A percentile compares a stretch with the other conserved stretches of the same genome.
phyloP scores from a whole-genome alignment of 1,140 invertebrate species.

The Riptortus pedestris region DNA sequence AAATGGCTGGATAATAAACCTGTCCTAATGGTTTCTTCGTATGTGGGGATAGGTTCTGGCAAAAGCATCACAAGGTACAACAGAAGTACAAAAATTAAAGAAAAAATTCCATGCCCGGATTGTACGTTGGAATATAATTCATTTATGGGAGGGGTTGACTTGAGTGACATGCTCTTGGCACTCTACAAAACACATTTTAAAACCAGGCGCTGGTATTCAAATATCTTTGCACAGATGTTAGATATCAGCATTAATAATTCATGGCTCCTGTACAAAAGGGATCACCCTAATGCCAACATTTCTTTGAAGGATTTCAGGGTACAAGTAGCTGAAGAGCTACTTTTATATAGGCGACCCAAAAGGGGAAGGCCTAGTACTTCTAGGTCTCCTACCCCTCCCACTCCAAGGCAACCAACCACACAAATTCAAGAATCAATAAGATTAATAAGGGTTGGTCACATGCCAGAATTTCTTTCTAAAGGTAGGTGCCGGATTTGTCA shows the following conservation, averaged over 20 bases:
- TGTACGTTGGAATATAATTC: background rate
- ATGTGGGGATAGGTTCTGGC: background rate
- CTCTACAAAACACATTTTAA: background rate
- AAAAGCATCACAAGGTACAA: background rate
- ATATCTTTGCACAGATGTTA: no score
- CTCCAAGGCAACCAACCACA: no score
- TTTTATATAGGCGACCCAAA: background rate
- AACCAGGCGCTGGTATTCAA: background rate
- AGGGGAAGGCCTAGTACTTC: background rate
- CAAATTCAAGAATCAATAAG: no score
- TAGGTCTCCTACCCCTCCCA: background rate
- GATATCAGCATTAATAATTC: no score
- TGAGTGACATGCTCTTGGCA: background rate
- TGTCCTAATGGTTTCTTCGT: background rate
- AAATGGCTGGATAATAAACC: background rate
- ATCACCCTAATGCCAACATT: background rate
- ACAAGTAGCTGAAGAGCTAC: background rate
- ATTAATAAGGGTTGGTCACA: no score
- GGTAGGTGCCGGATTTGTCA: no score
- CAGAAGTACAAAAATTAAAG: background rate
- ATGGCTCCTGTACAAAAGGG: background rate
- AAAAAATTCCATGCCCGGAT: background rate
- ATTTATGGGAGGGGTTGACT: slow-evolving; percentile 7
- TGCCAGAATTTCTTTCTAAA: no score
- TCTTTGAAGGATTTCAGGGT: background rate